Evolutionary conservation across 2,888 invertebrate species (phyloP).

Genomic region (Xylota segnis): DNA sequence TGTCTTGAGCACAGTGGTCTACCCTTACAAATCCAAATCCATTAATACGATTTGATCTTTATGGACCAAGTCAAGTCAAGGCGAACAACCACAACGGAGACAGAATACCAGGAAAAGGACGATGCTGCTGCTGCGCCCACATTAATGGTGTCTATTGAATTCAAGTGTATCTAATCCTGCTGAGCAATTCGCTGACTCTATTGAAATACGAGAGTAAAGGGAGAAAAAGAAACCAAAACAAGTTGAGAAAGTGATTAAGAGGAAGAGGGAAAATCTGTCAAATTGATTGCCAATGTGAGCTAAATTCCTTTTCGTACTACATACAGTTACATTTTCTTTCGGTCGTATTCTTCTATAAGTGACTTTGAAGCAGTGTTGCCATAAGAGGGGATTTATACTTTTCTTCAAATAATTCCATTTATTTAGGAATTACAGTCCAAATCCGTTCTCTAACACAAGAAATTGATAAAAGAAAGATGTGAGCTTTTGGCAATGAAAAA

Average conservation of each 20-base stretch:
- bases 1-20: neutral
- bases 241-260: neutral
- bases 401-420: too few relatives aligned
- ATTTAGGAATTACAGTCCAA: too few relatives aligned
- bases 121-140: conserved; percentile 30
- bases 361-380: too few relatives aligned
- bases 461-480: too few relatives aligned
- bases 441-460: too few relatives aligned
- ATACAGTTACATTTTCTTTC: conserved; percentile 1
- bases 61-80: conserved; percentile 33
- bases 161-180: conserved; percentile 62
- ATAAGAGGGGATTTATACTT: too few relatives aligned
- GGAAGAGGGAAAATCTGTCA: conserved; percentile 28
- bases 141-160: conserved; percentile 58
- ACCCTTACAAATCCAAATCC: conserved; percentile 59
- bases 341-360: neutral
- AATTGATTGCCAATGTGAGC: conserved; percentile 44
- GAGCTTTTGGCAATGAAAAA: too few relatives aligned
- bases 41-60: conserved; percentile 67
- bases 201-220: conserved; percentile 3
- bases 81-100: conserved; percentile 15
- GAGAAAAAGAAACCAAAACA: neutral
- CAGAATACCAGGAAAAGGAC: neutral
- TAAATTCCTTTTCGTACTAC: conserved; percentile 14
- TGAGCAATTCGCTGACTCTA: conserved; percentile 47